A percentile compares a stretch with the other conserved stretches of the same genome.
phyloP scores from a whole-genome alignment of 1,140 invertebrate species.

The Aphidius gifuensis region DNA sequence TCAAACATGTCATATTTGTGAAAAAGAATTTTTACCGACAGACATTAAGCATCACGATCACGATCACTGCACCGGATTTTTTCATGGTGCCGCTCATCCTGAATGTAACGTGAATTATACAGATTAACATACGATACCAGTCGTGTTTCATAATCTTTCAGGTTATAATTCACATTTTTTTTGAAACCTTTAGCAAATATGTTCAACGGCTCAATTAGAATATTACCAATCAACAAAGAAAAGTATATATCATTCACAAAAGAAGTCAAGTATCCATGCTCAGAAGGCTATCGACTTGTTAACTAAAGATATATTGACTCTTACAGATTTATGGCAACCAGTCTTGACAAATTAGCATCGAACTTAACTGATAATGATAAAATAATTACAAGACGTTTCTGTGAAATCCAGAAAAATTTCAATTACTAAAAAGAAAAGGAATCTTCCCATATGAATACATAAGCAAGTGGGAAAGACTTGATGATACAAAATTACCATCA shows the following conservation, averaged over 20 bases:
- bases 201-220: too few relatives aligned
- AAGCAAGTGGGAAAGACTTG: conserved; percentile 30
- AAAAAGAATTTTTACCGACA: not conserved
- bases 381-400: too few relatives aligned
- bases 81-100: conserved; percentile 16
- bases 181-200: too few relatives aligned
- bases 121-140: conserved; percentile 19
- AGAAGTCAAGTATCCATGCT: too few relatives aligned
- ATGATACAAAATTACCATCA: conserved; percentile 34
- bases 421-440: not conserved
- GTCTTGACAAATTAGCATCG: too few relatives aligned
- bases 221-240: too few relatives aligned
- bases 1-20: too few relatives aligned
- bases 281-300: too few relatives aligned
- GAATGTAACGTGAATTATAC: conserved; percentile 23
- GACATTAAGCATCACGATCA: conserved; percentile 37
- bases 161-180: conserved; percentile 23
- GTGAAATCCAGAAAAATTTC: conserved; percentile 1
- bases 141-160: conserved; percentile 28
- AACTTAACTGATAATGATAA: too few relatives aligned
- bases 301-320: too few relatives aligned
- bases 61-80: conserved; percentile 35
- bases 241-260: too few relatives aligned
- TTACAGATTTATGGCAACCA: too few relatives aligned
- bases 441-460: conserved; percentile 39